These are phyloP conservation scores for Pseudoips prasinana DNA, from an alignment of 2,888 invertebrate genomes.

Conservation along the genomic window DNA sequence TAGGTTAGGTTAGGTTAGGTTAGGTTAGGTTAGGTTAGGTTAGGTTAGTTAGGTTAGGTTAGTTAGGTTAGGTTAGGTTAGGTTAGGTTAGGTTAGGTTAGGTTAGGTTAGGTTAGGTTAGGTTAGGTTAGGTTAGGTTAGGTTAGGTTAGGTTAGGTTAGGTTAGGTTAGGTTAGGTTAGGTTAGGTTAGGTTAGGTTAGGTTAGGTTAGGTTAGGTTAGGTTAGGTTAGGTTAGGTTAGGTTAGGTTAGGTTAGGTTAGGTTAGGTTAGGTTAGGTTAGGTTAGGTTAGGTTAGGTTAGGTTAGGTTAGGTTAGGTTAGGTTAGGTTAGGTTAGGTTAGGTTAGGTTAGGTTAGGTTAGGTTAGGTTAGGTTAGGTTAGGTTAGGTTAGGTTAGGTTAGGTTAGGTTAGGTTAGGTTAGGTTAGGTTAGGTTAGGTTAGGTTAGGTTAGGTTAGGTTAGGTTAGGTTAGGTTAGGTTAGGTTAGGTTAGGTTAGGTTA, in stretches of 20 bases:
- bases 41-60: constrained; percentile 11
- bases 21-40: constrained; percentile 10
- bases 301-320: constrained; percentile 10
- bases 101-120: constrained; percentile 7
- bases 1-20: constrained; percentile 9
- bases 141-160: constrained; percentile 4
- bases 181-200: constrained; percentile 15
- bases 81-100: constrained; percentile 10
- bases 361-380: constrained; percentile 8
- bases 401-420: constrained; percentile 8
- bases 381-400: constrained; percentile 5
- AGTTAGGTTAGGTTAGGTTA: constrained; percentile 5
- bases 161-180: constrained; percentile 12
- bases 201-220: constrained; percentile 15
- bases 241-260: constrained; percentile 11
- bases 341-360: constrained; percentile 9
- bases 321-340: constrained; percentile 10
- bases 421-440: constrained; percentile 8
- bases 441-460: constrained; percentile 8
- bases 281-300: constrained; percentile 14
- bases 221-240: constrained; percentile 15
- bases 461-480: constrained; percentile 9
- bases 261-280: constrained; percentile 15
- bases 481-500: constrained; percentile 9
- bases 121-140: constrained; percentile 4